Conservation (phyloP, 2,888 invertebrate genomes). For the Antitype chi region DNA sequence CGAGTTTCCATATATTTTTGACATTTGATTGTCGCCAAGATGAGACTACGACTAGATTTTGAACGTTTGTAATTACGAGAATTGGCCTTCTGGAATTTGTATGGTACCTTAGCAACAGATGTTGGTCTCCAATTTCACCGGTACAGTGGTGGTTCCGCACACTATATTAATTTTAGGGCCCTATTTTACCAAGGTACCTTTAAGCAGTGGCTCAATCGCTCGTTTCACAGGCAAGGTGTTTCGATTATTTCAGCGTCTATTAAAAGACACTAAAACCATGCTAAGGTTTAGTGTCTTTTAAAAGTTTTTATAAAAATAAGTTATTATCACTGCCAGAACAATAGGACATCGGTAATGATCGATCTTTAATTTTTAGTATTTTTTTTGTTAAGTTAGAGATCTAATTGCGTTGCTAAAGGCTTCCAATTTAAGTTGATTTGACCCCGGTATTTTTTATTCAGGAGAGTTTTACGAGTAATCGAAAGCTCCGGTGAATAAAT, state of each 20-base stretch:
- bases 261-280: background rate
- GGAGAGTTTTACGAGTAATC: background rate
- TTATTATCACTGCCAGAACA: constrained; percentile 4
- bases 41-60: too few relatives aligned
- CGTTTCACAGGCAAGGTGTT: background rate
- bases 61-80: too few relatives aligned
- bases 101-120: background rate
- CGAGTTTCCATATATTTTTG: too few relatives aligned
- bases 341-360: background rate
- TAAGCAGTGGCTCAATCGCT: background rate
- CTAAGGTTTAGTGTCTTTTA: background rate
- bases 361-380: background rate
- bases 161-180: background rate
- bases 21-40: too few relatives aligned
- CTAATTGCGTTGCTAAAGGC: constrained; percentile 3
- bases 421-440: background rate
- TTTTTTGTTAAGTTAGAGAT: background rate
- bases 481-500: background rate
- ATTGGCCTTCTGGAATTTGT: background rate
- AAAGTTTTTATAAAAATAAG: background rate
- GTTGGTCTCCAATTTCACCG: background rate
- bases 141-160: background rate
- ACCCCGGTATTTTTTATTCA: background rate
- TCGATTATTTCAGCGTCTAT: constrained; percentile 4
- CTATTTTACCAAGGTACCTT: too few relatives aligned